phyloP scores from a whole-genome alignment of 2,797 vertebrate species.

The Bryconaethiops microstoma region DNA sequence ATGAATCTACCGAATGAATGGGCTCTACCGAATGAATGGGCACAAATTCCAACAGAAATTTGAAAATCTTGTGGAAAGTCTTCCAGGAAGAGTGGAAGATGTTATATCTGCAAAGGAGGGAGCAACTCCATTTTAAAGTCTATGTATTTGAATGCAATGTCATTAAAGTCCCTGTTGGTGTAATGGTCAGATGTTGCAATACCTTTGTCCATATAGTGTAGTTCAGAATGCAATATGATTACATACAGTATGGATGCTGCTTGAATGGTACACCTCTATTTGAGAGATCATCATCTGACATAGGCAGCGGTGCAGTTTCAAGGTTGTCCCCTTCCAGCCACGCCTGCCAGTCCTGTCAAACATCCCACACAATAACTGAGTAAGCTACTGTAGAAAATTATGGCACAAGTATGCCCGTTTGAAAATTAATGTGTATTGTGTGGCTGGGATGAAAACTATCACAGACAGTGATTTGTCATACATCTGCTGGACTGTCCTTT shows the following conservation, averaged over 20 bases:
- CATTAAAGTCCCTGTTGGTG: no score
- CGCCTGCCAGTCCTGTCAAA: slow-evolving; percentile 24
- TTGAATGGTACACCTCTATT: not conserved
- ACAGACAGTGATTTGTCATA: not conserved
- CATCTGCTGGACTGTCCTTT: not conserved
- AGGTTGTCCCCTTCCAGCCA: slow-evolving; percentile 14
- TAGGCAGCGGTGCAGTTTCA: not conserved
- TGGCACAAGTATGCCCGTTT: not conserved
- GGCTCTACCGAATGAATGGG: no score
- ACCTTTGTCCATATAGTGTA: no score
- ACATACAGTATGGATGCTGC: not conserved
- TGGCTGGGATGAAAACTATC: not conserved
- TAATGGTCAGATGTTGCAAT: no score
- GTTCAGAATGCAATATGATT: not conserved
- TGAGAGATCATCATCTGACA: not conserved
- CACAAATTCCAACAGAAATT: no score
- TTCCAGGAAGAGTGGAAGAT: no score
- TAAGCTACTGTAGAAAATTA: slow-evolving; percentile 5
- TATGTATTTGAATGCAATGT: no score
- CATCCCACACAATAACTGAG: not conserved
- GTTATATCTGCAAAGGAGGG: no score
- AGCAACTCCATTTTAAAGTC: no score
- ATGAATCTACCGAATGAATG: no score
- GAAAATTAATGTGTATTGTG: not conserved
- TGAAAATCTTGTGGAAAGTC: no score